A percentile compares a stretch with the other conserved stretches of the same genome.
These are phyloP conservation scores for Nibea albiflora DNA, from an alignment of 2,113 vertebrate genomes.

Conservation along the genomic window DNA sequence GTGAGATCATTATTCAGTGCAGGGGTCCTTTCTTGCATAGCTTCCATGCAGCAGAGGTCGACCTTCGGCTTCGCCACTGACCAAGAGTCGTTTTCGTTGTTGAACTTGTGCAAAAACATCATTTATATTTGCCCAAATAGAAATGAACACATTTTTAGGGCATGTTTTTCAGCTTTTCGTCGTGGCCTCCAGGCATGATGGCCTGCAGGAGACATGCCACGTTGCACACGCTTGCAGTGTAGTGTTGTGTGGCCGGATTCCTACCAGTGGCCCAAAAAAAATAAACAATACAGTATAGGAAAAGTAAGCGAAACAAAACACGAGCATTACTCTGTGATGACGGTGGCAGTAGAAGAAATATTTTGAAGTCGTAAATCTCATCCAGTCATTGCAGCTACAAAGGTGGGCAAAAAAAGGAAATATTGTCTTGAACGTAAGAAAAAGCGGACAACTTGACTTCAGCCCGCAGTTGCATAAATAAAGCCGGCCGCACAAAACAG, in stretches of 20 bases:
- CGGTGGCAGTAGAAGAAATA: conserved; percentile 56
- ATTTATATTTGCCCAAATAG: neutral
- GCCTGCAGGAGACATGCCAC: conserved; percentile 54
- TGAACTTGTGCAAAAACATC: neutral
- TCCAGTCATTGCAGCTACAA: conserved; percentile 48
- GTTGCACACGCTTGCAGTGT: conserved; percentile 39
- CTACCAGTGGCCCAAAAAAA: conserved; percentile 38
- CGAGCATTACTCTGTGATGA: conserved; percentile 38
- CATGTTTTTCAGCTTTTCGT: conserved; percentile 45
- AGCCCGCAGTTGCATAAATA: conserved; percentile 86
- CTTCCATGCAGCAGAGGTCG: conserved; percentile 13
- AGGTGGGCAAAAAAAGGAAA: conserved; percentile 79
- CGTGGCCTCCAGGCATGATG: conserved; percentile 10
- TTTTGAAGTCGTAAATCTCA: conserved; percentile 68
- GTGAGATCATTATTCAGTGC: conserved; percentile 38
- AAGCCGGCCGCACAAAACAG: conserved; percentile 85
- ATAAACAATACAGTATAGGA: conserved; percentile 37
- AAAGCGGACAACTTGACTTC: conserved; percentile 85
- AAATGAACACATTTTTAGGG: neutral
- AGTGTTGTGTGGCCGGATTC: conserved; percentile 39
- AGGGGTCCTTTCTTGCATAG: neutral
- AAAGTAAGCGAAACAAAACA: conserved; percentile 52
- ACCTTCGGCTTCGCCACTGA: neutral
- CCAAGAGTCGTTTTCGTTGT: neutral
- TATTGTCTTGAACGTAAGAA: conserved; percentile 84